These are phyloP conservation scores for Amphipyra tragopoginis DNA, from an alignment of 2,888 invertebrate species.

Conservation along the genomic window DNA sequence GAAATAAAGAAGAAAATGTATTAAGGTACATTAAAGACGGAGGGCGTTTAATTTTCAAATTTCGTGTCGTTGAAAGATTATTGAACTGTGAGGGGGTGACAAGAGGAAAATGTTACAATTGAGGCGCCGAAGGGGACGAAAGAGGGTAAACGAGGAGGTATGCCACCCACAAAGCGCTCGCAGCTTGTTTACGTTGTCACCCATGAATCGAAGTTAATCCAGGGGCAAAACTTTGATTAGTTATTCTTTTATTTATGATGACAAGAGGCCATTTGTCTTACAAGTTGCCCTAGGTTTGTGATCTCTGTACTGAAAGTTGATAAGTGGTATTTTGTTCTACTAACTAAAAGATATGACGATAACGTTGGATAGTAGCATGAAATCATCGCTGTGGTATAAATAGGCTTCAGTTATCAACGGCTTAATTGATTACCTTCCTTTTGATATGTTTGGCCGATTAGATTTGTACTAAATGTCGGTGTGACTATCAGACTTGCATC, in stretches of 20 bases:
- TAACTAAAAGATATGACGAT: conserved; percentile 35
- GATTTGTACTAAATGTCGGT: conserved; percentile 5
- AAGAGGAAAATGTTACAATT: conserved; percentile 85
- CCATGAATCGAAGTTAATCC: conserved; percentile 76
- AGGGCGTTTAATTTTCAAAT: conserved; percentile 73
- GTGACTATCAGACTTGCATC: not conserved
- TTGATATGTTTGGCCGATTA: conserved; percentile 10
- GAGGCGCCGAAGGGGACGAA: conserved; percentile 65
- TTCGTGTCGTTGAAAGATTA: conserved; percentile 76
- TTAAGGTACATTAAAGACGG: conserved; percentile 27
- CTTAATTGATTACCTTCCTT: conserved; percentile 30
- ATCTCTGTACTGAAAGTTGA: conserved; percentile 35
- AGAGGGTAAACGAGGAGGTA: conserved; percentile 43
- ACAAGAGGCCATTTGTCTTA: conserved; percentile 67
- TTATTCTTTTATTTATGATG: conserved; percentile 77
- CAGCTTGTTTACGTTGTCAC: conserved; percentile 79
- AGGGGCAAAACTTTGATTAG: conserved; percentile 79
- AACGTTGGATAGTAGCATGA: conserved; percentile 8
- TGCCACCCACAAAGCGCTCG: conserved; percentile 64
- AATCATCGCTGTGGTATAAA: conserved; percentile 32
- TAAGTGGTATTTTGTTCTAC: conserved; percentile 28
- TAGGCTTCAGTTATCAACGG: conserved; percentile 20
- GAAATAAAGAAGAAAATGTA: conserved; percentile 30
- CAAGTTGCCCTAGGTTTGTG: conserved; percentile 33
- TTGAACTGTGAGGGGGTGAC: conserved; percentile 77